These are phyloP conservation scores for Acropternis orthonyx DNA, from an alignment of 2,797 vertebrate genomes.

Conservation along the genomic window DNA sequence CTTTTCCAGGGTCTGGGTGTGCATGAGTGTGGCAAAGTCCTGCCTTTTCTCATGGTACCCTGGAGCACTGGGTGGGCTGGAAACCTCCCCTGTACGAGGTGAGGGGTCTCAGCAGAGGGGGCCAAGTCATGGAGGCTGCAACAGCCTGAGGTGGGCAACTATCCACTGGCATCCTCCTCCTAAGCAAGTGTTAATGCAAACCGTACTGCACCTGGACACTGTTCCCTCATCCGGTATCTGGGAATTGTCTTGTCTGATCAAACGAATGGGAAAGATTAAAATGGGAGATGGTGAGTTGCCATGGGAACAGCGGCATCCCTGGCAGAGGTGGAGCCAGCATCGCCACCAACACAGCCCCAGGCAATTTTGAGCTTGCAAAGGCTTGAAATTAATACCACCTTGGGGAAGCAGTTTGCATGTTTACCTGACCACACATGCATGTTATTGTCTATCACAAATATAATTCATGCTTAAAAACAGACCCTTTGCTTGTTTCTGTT, in stretches of 20 bases:
- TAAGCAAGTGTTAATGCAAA: background rate
- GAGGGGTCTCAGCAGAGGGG: background rate
- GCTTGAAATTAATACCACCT: background rate
- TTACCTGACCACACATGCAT: background rate
- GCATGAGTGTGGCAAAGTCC: background rate
- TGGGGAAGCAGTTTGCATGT: background rate
- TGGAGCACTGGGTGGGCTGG: background rate
- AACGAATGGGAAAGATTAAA: constrained; percentile 19
- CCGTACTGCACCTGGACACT: background rate
- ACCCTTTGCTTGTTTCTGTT: background rate
- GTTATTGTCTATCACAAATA: background rate
- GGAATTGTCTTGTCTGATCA: background rate
- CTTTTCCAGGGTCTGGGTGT: background rate
- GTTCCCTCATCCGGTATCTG: background rate
- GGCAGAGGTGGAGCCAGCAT: constrained; percentile 2
- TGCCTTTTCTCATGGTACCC: background rate
- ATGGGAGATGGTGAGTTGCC: constrained; percentile 31
- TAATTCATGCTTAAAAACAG: background rate
- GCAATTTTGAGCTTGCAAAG: background rate
- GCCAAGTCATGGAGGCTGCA: background rate
- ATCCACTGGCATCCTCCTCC: background rate
- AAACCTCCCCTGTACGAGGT: background rate
- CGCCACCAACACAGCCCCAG: background rate
- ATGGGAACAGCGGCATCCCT: constrained; percentile 61
- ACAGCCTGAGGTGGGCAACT: background rate